phyloP scores from a whole-genome alignment of 1,140 invertebrate genomes.

The Araneus ventricosus region DNA sequence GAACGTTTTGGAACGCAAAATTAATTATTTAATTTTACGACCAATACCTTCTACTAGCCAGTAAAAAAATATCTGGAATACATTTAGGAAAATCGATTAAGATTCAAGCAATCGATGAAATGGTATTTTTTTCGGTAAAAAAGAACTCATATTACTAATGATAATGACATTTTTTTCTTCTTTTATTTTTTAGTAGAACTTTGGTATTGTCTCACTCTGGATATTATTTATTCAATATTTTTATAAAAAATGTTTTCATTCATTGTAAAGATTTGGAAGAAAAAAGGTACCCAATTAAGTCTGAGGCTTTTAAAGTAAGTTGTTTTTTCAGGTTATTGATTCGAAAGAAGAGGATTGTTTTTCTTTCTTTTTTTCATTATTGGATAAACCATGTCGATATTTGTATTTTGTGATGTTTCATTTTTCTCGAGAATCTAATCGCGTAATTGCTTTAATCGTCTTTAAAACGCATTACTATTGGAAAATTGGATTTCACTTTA shows the following conservation, averaged over 20 bases:
- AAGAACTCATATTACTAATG: neutral
- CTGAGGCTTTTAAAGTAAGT: neutral
- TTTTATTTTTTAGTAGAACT: neutral
- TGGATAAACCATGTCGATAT: neutral
- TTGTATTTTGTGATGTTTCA: neutral
- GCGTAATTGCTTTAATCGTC: neutral
- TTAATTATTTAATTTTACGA: conserved; percentile 23
- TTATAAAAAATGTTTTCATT: neutral
- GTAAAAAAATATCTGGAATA: neutral
- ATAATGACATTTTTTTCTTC: neutral
- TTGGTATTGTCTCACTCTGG: neutral
- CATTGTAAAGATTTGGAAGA: neutral
- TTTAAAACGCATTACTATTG: neutral
- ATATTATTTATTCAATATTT: neutral
- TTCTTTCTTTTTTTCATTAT: neutral
- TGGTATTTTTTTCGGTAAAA: neutral
- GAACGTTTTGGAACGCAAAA: neutral
- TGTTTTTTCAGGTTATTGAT: neutral
- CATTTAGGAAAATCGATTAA: neutral
- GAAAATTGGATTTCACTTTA: neutral
- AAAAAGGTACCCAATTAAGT: neutral
- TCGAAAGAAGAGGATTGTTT: neutral
- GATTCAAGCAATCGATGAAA: neutral
- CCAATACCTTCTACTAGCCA: neutral
- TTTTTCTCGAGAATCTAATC: too few relatives aligned